These are phyloP conservation scores for Sorex fumeus DNA, from an alignment of 2,113 vertebrate species.

Conservation along the genomic window DNA sequence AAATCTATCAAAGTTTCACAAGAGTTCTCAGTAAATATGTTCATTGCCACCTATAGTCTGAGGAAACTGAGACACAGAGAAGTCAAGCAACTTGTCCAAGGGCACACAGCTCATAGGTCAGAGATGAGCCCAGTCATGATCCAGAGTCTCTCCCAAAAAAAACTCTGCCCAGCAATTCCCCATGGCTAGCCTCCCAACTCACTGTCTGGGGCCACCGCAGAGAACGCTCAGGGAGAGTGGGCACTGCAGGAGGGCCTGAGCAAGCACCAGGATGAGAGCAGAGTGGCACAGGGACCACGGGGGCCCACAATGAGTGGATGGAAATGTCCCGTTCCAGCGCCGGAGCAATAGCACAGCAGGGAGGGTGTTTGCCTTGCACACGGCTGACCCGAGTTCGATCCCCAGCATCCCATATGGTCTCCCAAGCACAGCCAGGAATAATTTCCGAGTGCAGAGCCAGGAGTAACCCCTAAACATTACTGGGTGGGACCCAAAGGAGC, in stretches of 20 bases:
- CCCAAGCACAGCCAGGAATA: too few species aligned
- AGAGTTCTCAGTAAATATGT: not conserved
- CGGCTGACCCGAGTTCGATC: too few species aligned
- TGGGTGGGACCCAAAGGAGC: too few species aligned
- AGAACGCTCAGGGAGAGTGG: not conserved
- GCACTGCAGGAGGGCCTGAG: not conserved
- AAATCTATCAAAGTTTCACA: conserved; percentile 28
- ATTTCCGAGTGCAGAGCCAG: too few species aligned
- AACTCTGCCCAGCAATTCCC: too few species aligned
- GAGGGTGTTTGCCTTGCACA: too few species aligned
- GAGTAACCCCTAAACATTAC: too few species aligned
- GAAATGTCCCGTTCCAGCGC: too few species aligned
- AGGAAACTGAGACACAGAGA: not conserved
- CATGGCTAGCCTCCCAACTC: not conserved
- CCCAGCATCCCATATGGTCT: too few species aligned
- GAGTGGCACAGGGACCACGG: not conserved
- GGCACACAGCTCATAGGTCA: not conserved
- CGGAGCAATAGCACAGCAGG: too few species aligned
- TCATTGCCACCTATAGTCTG: not conserved
- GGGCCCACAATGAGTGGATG: not conserved
- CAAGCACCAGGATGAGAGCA: not conserved
- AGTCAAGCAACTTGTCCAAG: not conserved
- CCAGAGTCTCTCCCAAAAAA: not conserved
- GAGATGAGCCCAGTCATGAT: not conserved
- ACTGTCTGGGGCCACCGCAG: accelerated